Evolutionary conservation across 2,797 vertebrate species (phyloP), one percentile per base, ranked within the genome.

Genomic region (Australoheros facetus): DNA sequence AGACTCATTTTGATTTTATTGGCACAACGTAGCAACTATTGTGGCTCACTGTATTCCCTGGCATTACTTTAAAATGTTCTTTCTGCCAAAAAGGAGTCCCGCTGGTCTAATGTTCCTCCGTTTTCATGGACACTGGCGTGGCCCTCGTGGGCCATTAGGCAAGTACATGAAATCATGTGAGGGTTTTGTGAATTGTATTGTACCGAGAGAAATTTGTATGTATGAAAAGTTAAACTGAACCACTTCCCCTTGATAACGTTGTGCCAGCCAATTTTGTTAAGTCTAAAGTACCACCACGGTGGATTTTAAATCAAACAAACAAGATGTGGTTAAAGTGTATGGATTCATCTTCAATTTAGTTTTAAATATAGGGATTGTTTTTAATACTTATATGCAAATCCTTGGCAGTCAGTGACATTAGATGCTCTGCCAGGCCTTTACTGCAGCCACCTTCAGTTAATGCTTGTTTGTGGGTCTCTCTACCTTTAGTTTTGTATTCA

Each of bases 1-100:
- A 48, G 54, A 77, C 58, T 78, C 78, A 80, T 85, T 75, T 71
- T 48, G 17, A n/a, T 75, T 85, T 88, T 83, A 88, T 79, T 90
- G 72, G 80, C 72, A 80, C 66, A 75, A 77, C 34, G 60, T 21
- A 26, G 55, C 79, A 77, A 77, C 42, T 81, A 26, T 75, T 60
- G 26, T 9, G 32, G 62, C 23, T 73, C 69, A 48, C 1, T 13
- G 69, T 53, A 55, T 71, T 86, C 23, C 58, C 21, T 64, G 71
- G 58, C 62, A 76, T 89, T 70, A 57, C 42, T 69, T 69, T 69
- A 69, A 32, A 48, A 34, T 34, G 48, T 69, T 42, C 10, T 75
- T 53, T 69, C 66, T 75, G 21, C 57, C 30, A 2, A 19, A 73
- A 77, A 81, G 19, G 28, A 59, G 54, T 53, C 75, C 32, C 51